Conservation (phyloP, 2,888 invertebrate genomes). For the Drosophila subsilvestris region DNA sequence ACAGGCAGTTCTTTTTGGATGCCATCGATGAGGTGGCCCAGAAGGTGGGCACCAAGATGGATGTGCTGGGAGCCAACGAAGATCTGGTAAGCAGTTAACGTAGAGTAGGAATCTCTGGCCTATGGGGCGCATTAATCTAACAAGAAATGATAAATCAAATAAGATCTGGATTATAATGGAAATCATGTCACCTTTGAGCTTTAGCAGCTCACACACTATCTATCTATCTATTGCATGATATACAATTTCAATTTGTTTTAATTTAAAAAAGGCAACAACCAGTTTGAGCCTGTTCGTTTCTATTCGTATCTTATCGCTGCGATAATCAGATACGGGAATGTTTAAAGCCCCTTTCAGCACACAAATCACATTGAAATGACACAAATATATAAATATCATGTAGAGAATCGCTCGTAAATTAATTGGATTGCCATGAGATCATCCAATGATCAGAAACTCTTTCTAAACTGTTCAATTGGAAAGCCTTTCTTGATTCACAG, state of each 20-base stretch:
- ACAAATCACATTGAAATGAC: slow-evolving; percentile 10
- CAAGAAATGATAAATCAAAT: not conserved
- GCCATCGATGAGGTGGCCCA: slow-evolving; percentile 88
- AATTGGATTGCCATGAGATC: not conserved
- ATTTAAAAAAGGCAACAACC: slow-evolving; percentile 27
- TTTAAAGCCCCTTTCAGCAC: slow-evolving; percentile 9
- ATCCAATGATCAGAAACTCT: not conserved
- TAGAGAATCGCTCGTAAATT: no score
- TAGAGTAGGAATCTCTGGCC: no score
- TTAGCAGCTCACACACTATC: not conserved
- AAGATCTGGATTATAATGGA: not conserved
- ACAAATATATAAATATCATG: not conserved
- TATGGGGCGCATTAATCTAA: not conserved
- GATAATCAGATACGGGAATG: slow-evolving; percentile 22
- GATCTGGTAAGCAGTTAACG: slow-evolving; percentile 86
- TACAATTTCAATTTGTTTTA: not conserved
- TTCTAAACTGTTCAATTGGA: not conserved
- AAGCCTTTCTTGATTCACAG: slow-evolving; percentile 51
- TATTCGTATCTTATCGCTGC: slow-evolving; percentile 19
- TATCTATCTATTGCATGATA: slow-evolving; percentile 2
- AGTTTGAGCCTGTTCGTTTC: slow-evolving; percentile 9
- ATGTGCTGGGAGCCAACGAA: slow-evolving; percentile 87
- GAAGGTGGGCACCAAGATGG: slow-evolving; percentile 88
- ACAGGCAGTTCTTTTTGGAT: slow-evolving; percentile 88
- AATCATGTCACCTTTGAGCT: not conserved